phyloP scores from a whole-genome alignment of 2,113 vertebrate species.

The Mirounga angustirostris region DNA sequence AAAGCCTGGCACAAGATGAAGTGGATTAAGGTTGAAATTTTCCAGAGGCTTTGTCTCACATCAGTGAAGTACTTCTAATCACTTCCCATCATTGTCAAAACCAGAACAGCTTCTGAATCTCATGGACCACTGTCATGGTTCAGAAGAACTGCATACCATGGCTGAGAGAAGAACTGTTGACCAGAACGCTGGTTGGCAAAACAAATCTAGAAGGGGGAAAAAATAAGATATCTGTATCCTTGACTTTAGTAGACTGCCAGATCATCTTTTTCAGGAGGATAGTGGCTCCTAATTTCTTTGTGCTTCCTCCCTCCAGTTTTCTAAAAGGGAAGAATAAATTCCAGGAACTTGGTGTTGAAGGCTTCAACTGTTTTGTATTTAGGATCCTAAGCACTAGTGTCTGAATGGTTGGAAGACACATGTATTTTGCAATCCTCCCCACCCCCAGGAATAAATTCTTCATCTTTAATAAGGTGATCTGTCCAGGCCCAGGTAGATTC shows the following conservation, averaged over 20 bases:
- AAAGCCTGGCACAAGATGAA: conserved; percentile 60
- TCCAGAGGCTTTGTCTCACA: conserved; percentile 73
- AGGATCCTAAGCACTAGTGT: not conserved
- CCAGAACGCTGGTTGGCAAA: conserved; percentile 39
- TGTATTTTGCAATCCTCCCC: conserved; percentile 47
- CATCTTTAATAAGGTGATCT: conserved; percentile 72
- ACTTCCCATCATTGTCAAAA: conserved; percentile 70
- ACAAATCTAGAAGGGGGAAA: conserved; percentile 40
- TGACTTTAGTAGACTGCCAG: conserved; percentile 25
- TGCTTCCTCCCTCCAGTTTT: not conserved
- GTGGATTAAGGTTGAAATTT: conserved; percentile 74
- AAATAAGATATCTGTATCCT: not conserved
- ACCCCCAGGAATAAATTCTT: not conserved
- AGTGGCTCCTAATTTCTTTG: conserved; percentile 5
- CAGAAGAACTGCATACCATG: conserved; percentile 20
- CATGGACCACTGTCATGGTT: not conserved
- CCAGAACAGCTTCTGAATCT: not conserved
- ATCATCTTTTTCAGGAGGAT: conserved; percentile 41
- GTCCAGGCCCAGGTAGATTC: conserved; percentile 74
- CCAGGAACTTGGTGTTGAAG: not conserved
- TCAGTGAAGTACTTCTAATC: conserved; percentile 71
- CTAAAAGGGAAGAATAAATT: conserved; percentile 41
- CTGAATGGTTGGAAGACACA: conserved; percentile 73
- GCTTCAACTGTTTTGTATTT: not conserved
- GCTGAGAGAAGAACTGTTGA: conserved; percentile 59